Percentiles rank a stretch among this genome's conserved stretches.
phyloP scores from a whole-genome alignment of 2,888 invertebrate genomes.

The Mellilla xanthometata region DNA sequence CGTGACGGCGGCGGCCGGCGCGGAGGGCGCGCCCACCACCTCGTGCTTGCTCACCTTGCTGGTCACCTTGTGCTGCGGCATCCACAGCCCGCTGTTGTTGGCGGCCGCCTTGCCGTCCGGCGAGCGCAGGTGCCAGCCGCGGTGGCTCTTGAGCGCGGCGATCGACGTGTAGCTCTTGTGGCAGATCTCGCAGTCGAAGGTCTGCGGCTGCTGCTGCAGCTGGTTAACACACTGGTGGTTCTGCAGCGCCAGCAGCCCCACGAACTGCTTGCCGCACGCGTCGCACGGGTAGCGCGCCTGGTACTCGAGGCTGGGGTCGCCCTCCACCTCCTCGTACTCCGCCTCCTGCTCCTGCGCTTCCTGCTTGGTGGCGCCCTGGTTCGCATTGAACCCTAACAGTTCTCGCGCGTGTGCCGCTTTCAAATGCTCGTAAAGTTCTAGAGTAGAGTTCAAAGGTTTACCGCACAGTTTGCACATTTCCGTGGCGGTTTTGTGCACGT shows the following conservation, averaged over 20 bases:
- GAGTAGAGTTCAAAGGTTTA: slow-evolving; percentile 83
- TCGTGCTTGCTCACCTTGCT: slow-evolving; percentile 78
- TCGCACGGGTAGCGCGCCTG: slow-evolving; percentile 80
- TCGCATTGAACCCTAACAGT: slow-evolving; percentile 72
- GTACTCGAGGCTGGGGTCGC: slow-evolving; percentile 67
- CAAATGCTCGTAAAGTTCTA: slow-evolving; percentile 84
- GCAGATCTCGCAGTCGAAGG: slow-evolving; percentile 85
- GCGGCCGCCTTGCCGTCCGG: slow-evolving; percentile 80
- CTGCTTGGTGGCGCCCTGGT: slow-evolving; percentile 63
- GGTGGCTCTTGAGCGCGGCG: slow-evolving; percentile 85
- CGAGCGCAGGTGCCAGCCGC: slow-evolving; percentile 86
- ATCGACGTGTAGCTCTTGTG: slow-evolving; percentile 85
- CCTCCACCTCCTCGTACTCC: slow-evolving; percentile 59
- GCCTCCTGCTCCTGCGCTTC: slow-evolving; percentile 56
- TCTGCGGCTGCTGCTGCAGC: slow-evolving; percentile 57
- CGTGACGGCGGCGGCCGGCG: slow-evolving; percentile 41
- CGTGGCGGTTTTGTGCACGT: slow-evolving; percentile 75
- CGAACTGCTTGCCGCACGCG: slow-evolving; percentile 80
- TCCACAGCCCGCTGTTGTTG: slow-evolving; percentile 77
- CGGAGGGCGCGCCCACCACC: slow-evolving; percentile 57
- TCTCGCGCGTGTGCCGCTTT: slow-evolving; percentile 82
- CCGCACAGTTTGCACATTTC: slow-evolving; percentile 86
- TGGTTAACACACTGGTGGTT: slow-evolving; percentile 80
- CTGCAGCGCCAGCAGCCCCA: slow-evolving; percentile 75
- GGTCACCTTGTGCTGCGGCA: slow-evolving; percentile 79